These are phyloP conservation scores for Pseudochromis fuscus DNA, from an alignment of 2,797 vertebrate genomes.

Conservation along the genomic window DNA sequence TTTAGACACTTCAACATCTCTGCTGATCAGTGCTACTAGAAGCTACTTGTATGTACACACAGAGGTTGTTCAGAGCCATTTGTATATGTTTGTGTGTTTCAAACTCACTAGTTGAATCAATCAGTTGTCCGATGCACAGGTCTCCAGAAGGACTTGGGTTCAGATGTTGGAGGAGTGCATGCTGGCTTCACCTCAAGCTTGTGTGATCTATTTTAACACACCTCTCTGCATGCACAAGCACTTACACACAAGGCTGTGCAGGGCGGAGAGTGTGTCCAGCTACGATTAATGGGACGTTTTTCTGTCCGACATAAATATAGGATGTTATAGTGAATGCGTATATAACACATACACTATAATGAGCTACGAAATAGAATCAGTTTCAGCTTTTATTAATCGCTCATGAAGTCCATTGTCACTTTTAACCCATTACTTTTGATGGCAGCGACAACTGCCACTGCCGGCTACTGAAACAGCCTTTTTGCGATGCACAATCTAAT, in stretches of 20 bases:
- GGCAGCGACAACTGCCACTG: background rate
- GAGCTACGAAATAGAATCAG: background rate
- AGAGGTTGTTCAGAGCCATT: too few species aligned
- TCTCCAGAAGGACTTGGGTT: background rate
- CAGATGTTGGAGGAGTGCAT: too few species aligned
- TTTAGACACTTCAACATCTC: too few species aligned
- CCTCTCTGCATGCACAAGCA: background rate
- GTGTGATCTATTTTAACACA: background rate
- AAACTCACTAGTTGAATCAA: too few species aligned
- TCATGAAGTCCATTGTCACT: background rate
- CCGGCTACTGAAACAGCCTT: slow-evolving; percentile 1
- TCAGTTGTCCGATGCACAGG: too few species aligned
- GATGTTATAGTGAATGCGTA: background rate
- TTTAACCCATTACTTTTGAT: background rate
- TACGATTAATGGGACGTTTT: background rate
- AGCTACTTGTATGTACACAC: too few species aligned
- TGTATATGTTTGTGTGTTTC: too few species aligned
- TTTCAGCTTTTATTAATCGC: background rate
- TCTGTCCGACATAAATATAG: background rate
- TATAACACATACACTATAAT: too few species aligned
- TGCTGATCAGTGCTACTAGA: too few species aligned
- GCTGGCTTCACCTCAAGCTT: background rate
- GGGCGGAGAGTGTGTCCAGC: background rate
- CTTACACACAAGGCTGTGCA: background rate
- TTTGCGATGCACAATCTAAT: slow-evolving; percentile 2